Base-by-base conservation (phyloP, 2,888 invertebrate species). In the Lutraria lutraria region DNA sequence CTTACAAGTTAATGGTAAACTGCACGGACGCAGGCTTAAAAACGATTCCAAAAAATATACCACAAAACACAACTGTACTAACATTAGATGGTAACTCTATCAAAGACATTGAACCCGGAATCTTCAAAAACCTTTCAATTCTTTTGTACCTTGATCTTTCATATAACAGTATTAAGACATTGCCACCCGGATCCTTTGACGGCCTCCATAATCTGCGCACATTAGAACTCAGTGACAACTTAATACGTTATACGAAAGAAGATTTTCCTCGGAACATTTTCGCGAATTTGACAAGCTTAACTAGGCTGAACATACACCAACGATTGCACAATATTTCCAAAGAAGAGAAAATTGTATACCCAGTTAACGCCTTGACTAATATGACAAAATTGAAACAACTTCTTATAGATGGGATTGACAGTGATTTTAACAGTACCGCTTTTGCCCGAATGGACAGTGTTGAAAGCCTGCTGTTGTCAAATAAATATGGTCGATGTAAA, bases 71-170 rank as follows among this genome's bases (percentile, higher is more conserved):
- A 15, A 85, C 76, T 2, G 53, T 80, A n/a, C 79, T 88, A 8
- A 68, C 81, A 13, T 63, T 88, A 31, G 43, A 72, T 31, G 31
- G 68, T 6, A 88, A 88, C 43, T 54, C 29, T n/a, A 85, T 88
- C 13, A 16, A 29, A 52, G 19, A 52, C 10, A 76, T 88, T n/a
- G 19, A 43, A 25, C 56, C 81, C 0, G 81, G 60, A 21, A 76
- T 60, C 16, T 88, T 88, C 63, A 76, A 72, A 43, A 21, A 88
- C 19, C 56, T 81, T 25, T 63, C 84, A 29, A 52, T 53, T 29
- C 60, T 89, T 25, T 63, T 53, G 52, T 54, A 68, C 54, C 86
- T 89, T n/a, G 86, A 86, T 12, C 53, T 81, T n/a, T 86, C 86
- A 34, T 68, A 84, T 6, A 88, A 88, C 54, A 53, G 72, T 12